Percentiles rank a stretch among this genome's conserved stretches.
Conservation (phyloP, 1,140 invertebrate species). For the Scaptomyza pallida region DNA sequence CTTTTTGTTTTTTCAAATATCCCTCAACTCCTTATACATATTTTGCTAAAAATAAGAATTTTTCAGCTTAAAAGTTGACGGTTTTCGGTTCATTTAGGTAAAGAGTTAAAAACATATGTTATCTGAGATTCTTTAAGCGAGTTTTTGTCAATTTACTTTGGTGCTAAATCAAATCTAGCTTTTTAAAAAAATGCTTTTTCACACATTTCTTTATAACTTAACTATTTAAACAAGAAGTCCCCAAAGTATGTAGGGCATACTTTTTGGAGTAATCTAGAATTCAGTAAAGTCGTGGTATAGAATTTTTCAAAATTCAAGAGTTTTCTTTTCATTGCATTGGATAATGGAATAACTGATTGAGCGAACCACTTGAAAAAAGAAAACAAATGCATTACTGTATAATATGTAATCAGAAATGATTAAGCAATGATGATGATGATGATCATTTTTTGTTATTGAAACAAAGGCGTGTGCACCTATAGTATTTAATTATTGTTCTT, state of each 20-base stretch:
- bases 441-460: conserved; percentile 21
- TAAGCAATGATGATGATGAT: conserved; percentile 62
- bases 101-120: too few relatives aligned
- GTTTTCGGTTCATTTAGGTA: too few relatives aligned
- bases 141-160: too few relatives aligned
- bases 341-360: conserved; percentile 1
- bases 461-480: neutral
- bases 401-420: conserved; percentile 64
- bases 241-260: neutral
- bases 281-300: too few relatives aligned
- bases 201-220: too few relatives aligned
- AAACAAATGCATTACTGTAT: conserved; percentile 34
- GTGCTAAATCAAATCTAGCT: too few relatives aligned
- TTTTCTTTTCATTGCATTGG: too few relatives aligned
- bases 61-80: neutral
- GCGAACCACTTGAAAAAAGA: neutral
- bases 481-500: conserved; percentile 34
- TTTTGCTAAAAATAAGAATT: neutral
- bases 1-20: neutral
- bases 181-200: neutral
- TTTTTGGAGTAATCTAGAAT: neutral
- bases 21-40: neutral
- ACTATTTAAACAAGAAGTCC: neutral
- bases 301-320: too few relatives aligned
- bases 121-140: too few relatives aligned